Base-by-base conservation (phyloP, 2,113 vertebrate species). In the Mustela lutreola region DNA sequence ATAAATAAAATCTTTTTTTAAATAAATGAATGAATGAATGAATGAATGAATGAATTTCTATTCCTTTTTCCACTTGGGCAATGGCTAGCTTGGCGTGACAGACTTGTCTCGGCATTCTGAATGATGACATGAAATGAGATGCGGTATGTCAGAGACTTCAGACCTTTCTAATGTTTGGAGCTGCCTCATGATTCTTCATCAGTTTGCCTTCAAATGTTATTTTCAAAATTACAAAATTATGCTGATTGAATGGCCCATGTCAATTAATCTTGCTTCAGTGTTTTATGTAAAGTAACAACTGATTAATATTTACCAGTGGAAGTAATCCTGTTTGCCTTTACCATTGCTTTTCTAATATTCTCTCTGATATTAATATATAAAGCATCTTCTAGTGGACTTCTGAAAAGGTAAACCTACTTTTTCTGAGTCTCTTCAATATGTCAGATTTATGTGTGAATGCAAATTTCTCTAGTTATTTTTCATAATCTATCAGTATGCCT, bases 401-500 rank as follows among this genome's bases (percentile, higher is more conserved):
- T 82, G 56, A 45, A 85, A 42, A 58, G 63, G 33, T 63, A 90
- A 75, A 45, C 6, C 5, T 91, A 71, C 24, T 71, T 79, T n/a
- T 56, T 58, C 80, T 88, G 24, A 19, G 22, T 48, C 45, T 76
- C 36, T 36, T 45, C 63, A 89, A 45, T 2, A 67, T 48, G 45
- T 14, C 22, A 76, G 67, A 58, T 53, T n/a, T 56, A 24, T 76
- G 56, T 53, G 21, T 3, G 7, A 31, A 16, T 82, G 65, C 65
- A 65, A 75, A 63, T 45, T 96, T 92, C 56, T 95, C 15, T 56
- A 82, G 62, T 31, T 73, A 56, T 75, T 81, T 92, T 71, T 95
- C 15, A 81, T 63, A 58, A 73, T 42, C 65, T 96, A 28, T 31
- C 45, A 31, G 11, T 75, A 22, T 82, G 56, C 65, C 45, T 81